phyloP scores from a whole-genome alignment of 2,113 vertebrate genomes.

The Eublepharis macularius region DNA sequence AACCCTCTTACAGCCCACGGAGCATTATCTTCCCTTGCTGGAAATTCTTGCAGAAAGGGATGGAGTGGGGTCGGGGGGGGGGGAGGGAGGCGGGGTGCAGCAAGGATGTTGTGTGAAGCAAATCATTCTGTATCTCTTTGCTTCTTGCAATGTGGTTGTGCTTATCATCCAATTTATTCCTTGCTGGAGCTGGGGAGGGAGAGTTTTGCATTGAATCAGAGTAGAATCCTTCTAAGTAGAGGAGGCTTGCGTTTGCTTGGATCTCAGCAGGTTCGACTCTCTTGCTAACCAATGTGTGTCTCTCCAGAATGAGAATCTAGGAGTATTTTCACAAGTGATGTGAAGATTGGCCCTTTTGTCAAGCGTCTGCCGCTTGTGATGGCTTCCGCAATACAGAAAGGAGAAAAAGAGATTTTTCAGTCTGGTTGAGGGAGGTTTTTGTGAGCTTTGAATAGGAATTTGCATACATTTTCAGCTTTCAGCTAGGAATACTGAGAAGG shows the following conservation, averaged over 20 bases:
- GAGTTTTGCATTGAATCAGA: not conserved
- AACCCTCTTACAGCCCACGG: too few species aligned
- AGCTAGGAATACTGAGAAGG: too few species aligned
- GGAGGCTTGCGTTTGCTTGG: not conserved
- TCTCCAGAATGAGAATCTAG: not conserved
- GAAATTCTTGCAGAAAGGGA: not conserved
- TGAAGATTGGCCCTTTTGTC: not conserved
- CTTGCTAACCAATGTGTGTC: not conserved
- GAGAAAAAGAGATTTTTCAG: not conserved
- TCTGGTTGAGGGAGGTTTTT: not conserved
- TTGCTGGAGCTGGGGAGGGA: not conserved
- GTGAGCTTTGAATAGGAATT: not conserved
- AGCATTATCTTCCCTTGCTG: not conserved
- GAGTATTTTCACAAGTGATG: not conserved
- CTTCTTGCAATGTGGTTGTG: not conserved
- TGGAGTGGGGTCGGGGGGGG: rapidly evolving
- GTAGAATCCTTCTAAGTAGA: not conserved
- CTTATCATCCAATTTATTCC: not conserved
- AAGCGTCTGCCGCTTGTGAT: too few species aligned
- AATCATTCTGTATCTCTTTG: not conserved
- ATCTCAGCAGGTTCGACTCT: not conserved
- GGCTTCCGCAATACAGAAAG: not conserved
- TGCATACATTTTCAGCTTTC: too few species aligned
- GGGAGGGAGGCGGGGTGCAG: not conserved
- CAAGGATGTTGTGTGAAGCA: not conserved